These are phyloP conservation scores for Aix galericulata DNA, from an alignment of 2,113 vertebrate species.

Conservation along the genomic window DNA sequence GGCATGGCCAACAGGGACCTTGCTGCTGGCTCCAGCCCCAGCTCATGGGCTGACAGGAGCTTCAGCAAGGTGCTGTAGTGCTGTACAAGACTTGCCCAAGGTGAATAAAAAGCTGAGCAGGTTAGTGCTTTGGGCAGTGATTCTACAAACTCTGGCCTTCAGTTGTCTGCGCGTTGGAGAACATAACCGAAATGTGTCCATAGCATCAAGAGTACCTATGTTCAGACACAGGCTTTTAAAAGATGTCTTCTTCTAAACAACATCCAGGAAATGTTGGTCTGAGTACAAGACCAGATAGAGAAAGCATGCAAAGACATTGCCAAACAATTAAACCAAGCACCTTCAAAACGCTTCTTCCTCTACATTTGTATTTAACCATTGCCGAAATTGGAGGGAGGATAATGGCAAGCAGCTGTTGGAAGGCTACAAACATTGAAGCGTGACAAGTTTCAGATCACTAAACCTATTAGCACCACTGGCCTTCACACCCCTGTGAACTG, in stretches of 20 bases:
- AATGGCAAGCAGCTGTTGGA: constrained; percentile 21
- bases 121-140: not conserved
- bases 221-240: not conserved
- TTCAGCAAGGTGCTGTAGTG: not conserved
- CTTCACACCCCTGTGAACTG: not conserved
- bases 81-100: not conserved
- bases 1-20: not conserved
- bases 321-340: not conserved
- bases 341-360: not conserved
- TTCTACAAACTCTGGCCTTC: not conserved
- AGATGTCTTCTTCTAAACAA: not conserved
- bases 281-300: not conserved
- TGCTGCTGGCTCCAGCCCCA: not conserved
- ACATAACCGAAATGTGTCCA: not conserved
- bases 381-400: not conserved
- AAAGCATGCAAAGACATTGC: fast-evolving
- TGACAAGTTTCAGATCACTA: constrained; percentile 42
- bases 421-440: not conserved
- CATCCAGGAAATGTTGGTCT: not conserved
- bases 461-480: not conserved
- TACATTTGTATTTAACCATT: fast-evolving
- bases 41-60: not conserved
- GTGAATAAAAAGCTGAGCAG: not conserved
- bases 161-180: not conserved
- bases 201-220: not conserved